Conservation (phyloP, 2,797 vertebrate genomes). For the Hydrocynus forskahlii region DNA sequence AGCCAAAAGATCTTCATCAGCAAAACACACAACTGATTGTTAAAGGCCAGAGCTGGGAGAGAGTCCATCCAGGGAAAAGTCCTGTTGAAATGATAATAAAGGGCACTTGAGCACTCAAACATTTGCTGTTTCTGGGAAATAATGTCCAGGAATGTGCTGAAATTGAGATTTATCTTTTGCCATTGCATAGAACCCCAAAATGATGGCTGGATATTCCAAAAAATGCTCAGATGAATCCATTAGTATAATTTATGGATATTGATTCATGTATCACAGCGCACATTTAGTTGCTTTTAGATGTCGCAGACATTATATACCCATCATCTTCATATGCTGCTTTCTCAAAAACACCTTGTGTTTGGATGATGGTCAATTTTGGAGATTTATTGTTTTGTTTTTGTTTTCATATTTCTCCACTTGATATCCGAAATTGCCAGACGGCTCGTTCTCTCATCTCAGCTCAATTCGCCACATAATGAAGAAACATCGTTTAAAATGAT, state of each 20-base stretch:
- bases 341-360: not conserved
- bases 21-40: no score
- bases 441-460: constrained; percentile 19
- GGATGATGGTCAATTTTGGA: constrained; percentile 21
- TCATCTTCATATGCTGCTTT: not conserved
- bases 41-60: not conserved
- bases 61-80: not conserved
- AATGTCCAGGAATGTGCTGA: not conserved
- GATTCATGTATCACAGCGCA: not conserved
- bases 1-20: no score
- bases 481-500: constrained; percentile 27
- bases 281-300: not conserved
- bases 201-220: not conserved
- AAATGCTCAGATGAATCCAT: not conserved
- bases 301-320: not conserved
- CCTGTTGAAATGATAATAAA: not conserved
- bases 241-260: not conserved
- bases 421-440: constrained; percentile 34
- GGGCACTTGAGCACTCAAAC: not conserved
- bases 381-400: constrained; percentile 47
- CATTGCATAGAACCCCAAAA: not conserved
- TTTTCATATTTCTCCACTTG: constrained; percentile 38
- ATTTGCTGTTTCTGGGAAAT: not conserved
- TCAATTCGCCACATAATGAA: constrained; percentile 34
- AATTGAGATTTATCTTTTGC: not conserved